phyloP scores from a whole-genome alignment of 2,797 vertebrate species.

The Intellagama lesueurii region DNA sequence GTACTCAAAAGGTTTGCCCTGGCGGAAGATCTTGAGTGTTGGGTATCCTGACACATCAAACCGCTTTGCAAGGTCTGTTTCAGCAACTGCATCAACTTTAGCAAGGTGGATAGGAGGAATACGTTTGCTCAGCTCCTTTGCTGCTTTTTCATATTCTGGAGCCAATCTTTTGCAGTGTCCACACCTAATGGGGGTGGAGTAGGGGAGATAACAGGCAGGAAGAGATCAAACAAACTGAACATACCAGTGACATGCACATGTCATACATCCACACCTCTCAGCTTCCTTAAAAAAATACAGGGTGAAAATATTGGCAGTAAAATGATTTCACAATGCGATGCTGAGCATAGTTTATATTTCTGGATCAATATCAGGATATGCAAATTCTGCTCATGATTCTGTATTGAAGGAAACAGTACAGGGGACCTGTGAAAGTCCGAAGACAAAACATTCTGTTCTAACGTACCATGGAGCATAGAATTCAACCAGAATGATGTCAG shows the following conservation, averaged over 20 bases:
- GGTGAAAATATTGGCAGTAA: neutral
- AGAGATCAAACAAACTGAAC: neutral
- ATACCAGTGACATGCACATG: neutral
- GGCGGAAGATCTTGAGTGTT: conserved; percentile 95
- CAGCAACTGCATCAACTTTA: conserved; percentile 90
- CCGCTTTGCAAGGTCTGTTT: conserved; percentile 86
- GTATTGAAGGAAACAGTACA: neutral
- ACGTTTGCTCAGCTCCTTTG: conserved; percentile 86
- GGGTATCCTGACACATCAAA: conserved; percentile 93
- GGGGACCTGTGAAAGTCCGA: neutral
- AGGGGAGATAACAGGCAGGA: neutral
- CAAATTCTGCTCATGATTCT: neutral
- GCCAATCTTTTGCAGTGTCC: conserved; percentile 96
- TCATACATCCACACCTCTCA: no score
- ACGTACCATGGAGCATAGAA: conserved; percentile 98
- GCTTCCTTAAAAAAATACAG: neutral
- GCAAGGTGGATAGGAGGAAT: conserved; percentile 90
- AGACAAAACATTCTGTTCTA: neutral
- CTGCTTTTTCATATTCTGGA: conserved; percentile 96
- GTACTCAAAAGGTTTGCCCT: conserved; percentile 92
- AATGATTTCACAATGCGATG: no score
- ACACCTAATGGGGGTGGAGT: conserved; percentile 82
- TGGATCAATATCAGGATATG: neutral
- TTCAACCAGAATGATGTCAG: conserved; percentile 97
- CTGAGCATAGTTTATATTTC: neutral